phyloP scores from a whole-genome alignment of 2,113 vertebrate species.

The Myocastor coypus region DNA sequence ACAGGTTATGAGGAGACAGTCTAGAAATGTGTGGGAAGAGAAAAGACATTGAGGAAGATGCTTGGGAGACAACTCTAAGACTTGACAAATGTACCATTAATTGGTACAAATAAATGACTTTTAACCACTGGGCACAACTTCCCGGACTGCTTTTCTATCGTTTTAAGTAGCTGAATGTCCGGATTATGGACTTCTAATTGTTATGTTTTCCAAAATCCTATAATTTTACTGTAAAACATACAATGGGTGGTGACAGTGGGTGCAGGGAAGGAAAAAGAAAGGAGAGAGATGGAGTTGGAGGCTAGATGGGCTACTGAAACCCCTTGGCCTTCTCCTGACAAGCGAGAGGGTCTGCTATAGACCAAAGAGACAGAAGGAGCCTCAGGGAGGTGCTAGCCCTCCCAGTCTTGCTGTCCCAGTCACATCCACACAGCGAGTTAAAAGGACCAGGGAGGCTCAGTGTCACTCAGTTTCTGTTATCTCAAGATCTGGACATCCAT shows the following conservation, averaged over 20 bases:
- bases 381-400: neutral
- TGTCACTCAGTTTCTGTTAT: neutral
- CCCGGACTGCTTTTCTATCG: neutral
- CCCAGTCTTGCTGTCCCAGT: neutral
- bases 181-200: neutral
- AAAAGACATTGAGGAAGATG: neutral
- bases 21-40: neutral
- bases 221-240: constrained; percentile 13
- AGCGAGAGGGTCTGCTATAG: neutral
- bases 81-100: neutral
- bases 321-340: neutral
- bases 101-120: neutral
- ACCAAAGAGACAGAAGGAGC: neutral
- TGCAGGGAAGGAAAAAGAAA: neutral
- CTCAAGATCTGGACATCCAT: neutral
- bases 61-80: neutral
- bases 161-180: neutral
- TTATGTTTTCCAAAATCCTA: neutral
- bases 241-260: constrained; percentile 4
- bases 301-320: neutral
- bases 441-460: neutral
- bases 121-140: neutral
- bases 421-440: neutral
- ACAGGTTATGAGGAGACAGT: neutral
- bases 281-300: neutral